These are phyloP conservation scores for Perca flavescens DNA, from an alignment of 2,113 vertebrate genomes.

Conservation along the genomic window DNA sequence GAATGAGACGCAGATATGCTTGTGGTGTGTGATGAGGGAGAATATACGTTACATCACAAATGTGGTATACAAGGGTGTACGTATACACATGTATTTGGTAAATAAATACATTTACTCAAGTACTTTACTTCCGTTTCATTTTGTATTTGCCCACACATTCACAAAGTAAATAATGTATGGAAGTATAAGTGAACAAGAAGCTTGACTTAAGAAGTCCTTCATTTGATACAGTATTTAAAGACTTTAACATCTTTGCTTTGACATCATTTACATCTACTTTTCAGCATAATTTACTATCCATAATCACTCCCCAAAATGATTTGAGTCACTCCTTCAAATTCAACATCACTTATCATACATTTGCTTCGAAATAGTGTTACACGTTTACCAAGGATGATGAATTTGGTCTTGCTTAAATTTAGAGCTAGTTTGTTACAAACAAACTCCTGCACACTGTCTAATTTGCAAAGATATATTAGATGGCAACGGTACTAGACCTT, in stretches of 20 bases:
- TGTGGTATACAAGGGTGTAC: background rate
- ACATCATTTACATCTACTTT: background rate
- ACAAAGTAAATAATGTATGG: background rate
- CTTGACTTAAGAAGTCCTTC: background rate
- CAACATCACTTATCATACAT: background rate
- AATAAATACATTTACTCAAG: background rate
- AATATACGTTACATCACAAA: background rate
- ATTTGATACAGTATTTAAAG: too few species aligned
- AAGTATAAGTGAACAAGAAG: background rate
- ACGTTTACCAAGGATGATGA: background rate
- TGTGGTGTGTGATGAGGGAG: constrained; percentile 7
- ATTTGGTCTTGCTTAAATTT: background rate
- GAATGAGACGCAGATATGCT: constrained; percentile 35
- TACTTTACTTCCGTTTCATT: background rate
- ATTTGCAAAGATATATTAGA: too few species aligned
- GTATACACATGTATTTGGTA: background rate
- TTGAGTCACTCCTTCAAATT: background rate
- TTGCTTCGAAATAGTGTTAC: background rate
- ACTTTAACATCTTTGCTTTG: too few species aligned
- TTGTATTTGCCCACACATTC: background rate
- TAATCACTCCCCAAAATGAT: background rate
- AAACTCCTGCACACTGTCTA: too few species aligned
- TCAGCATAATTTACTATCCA: background rate
- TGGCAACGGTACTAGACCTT: too few species aligned
- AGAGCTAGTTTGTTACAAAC: background rate